Conservation (phyloP, 1,140 invertebrate species). For the Portunus trituberculatus region DNA sequence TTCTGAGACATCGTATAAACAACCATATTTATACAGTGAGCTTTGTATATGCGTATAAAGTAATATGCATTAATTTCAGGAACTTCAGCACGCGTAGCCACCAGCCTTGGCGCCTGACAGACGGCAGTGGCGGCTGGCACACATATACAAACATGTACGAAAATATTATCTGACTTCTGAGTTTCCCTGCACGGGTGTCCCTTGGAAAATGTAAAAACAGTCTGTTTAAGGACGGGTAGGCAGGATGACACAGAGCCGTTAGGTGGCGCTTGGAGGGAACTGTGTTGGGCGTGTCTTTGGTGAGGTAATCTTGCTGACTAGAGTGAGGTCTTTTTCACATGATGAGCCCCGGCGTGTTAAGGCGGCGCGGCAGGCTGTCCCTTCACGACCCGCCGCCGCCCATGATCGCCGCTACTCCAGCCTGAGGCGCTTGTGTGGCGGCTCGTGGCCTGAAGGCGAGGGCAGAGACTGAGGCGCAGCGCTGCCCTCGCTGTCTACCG, state of each 20-base stretch:
- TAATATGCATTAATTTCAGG: background rate
- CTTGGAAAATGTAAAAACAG: background rate
- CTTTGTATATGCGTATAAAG: background rate
- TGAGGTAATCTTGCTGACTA: constrained; percentile 65
- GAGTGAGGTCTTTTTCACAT: constrained; percentile 41
- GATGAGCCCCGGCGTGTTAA: background rate
- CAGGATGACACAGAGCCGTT: background rate
- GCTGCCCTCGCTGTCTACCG: background rate
- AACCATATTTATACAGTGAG: background rate
- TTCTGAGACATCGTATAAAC: background rate
- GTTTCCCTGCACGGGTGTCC: background rate
- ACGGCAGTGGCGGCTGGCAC: background rate
- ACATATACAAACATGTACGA: background rate
- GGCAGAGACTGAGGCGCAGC: background rate
- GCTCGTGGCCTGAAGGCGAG: background rate
- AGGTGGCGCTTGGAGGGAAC: background rate
- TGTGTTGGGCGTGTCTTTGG: background rate
- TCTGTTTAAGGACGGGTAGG: background rate
- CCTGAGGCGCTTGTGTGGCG: constrained; percentile 40
- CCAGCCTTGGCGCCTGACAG: background rate
- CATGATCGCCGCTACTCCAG: constrained; percentile 45
- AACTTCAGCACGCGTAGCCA: background rate
- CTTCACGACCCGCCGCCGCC: background rate
- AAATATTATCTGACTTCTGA: background rate
- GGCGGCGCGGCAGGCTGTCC: background rate